Percentiles rank a stretch among this genome's conserved stretches.
These are phyloP conservation scores for Sinohyriopsis cumingii DNA, from an alignment of 2,888 invertebrate species.

Conservation along the genomic window DNA sequence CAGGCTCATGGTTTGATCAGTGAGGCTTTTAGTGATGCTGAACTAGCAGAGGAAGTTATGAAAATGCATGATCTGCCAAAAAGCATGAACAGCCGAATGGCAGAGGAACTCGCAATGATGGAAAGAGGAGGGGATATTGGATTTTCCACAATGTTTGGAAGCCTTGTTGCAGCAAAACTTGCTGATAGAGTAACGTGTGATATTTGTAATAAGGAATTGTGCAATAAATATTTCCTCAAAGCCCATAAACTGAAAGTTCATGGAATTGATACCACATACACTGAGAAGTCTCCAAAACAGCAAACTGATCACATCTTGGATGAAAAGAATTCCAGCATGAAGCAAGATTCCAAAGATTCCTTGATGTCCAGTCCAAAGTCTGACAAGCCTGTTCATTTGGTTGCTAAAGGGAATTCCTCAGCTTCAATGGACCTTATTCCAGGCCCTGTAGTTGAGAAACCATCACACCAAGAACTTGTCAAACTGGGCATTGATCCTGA, in stretches of 20 bases:
- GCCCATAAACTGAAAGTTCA: conserved; percentile 99
- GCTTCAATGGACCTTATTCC: conserved; percentile 24
- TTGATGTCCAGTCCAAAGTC: conserved; percentile 20
- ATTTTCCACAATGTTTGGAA: conserved; percentile 67
- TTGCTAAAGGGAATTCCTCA: conserved; percentile 25
- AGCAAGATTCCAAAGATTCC: conserved; percentile 40
- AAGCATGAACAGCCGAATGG: conserved; percentile 39
- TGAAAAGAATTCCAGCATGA: conserved; percentile 14
- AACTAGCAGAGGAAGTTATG: conserved; percentile 42
- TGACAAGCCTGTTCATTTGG: conserved; percentile 11
- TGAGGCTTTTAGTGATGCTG: conserved; percentile 48
- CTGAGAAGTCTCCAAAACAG: conserved; percentile 39
- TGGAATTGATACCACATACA: conserved; percentile 66
- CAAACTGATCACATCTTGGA: conserved; percentile 19
- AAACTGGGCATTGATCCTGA: conserved; percentile 72
- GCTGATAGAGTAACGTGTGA: conserved; percentile 80
- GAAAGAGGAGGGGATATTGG: conserved; percentile 44
- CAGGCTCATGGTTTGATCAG: conserved; percentile 64
- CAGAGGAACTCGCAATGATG: conserved; percentile 39
- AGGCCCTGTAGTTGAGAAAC: conserved; percentile 42
- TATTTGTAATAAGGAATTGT: conserved; percentile 98
- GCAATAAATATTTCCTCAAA: conserved; percentile 99
- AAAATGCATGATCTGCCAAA: conserved; percentile 37
- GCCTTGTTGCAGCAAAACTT: conserved; percentile 71
- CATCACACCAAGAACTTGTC: conserved; percentile 63